Base-by-base conservation (phyloP, 2,113 vertebrate genomes). In the Aldabrachelys gigantea region DNA sequence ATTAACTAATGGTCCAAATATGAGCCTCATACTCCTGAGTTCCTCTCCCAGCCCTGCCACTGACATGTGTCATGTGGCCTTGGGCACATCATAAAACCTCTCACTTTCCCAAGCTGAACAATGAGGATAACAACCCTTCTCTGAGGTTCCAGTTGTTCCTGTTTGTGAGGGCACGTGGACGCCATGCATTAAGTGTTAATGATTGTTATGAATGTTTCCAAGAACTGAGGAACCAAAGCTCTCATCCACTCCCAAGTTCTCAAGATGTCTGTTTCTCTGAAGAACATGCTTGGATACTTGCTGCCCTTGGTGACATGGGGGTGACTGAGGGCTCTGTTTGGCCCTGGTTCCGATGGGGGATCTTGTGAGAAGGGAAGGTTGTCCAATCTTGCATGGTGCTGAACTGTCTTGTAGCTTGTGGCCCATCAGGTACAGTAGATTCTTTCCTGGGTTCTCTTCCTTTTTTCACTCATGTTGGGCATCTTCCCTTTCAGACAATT, bases 401-500 rank as follows among this genome's bases (percentile, higher is more conserved):
- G 95, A 56, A 12, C 91, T 97, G 62, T 95, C 91, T n/a, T 89
- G 9, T 59, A 88, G 16, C 38, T 44, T 76, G 83, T 87, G 84
- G 78, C 82, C 92, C 79, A 85, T 47, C 24, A 96, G 92, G 90
- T 94, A 84, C 76, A 92, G 72, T 57, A 93, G 82, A 93, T 44
- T 59, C 89, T 91, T 81, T 92, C 81, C 87, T 94, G 76, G 31
- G 21, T 92, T 94, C 75, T 31, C 49, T 96, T 97, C 91, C 91
- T 92, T 95, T 95, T 95, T 95, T 86, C 62, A 89, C 82, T 96
- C 89, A 78, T 38, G 29, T 72, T 87, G 89, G 95, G 87, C 87
- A 88, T 94, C 93, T 96, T 96, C 91, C 88, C 82, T 88, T 95
- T 95, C 96, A 94, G 94, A 89, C 65, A 85, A 87, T 76, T 90